These are phyloP conservation scores for Mastacembelus armatus DNA, from an alignment of 2,797 vertebrate genomes.

Conservation along the genomic window DNA sequence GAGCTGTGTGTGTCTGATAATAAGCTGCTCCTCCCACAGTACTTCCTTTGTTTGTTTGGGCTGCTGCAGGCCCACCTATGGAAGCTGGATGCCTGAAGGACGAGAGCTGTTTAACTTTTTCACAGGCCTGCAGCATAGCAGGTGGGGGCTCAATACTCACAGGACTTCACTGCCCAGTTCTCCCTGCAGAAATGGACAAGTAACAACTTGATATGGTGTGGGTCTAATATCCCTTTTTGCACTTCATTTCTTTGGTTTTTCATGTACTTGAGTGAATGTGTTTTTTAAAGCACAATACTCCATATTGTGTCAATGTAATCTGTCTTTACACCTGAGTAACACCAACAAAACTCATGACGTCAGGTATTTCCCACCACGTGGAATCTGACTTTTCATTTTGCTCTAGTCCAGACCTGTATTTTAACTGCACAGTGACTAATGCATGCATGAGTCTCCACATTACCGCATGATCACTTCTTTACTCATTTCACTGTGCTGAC, in stretches of 20 bases:
- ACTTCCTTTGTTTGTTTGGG: constrained; percentile 56
- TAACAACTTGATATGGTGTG: constrained; percentile 31
- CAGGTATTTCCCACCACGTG: constrained; percentile 17
- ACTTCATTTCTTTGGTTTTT: constrained; percentile 31
- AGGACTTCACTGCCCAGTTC: constrained; percentile 44
- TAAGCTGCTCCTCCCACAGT: constrained; percentile 29
- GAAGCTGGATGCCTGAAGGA: constrained; percentile 33
- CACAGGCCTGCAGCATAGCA: constrained; percentile 12
- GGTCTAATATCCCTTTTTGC: too few species aligned
- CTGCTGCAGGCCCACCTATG: constrained; percentile 33
- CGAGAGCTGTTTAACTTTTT: constrained; percentile 44
- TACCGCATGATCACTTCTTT: constrained; percentile 25
- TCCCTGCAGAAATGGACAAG: constrained; percentile 65
- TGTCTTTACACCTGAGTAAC: constrained; percentile 28
- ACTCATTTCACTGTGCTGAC: constrained; percentile 50
- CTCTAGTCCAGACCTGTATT: constrained; percentile 45
- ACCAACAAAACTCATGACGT: constrained; percentile 24
- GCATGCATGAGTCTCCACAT: constrained; percentile 25
- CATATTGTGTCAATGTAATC: constrained; percentile 42
- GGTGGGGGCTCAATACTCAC: constrained; percentile 23
- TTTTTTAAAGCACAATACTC: constrained; percentile 43
- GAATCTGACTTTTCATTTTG: constrained; percentile 15
- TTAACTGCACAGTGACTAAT: constrained; percentile 19
- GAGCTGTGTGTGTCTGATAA: constrained; percentile 22
- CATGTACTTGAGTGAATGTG: constrained; percentile 38